Base-by-base conservation (phyloP, 2,113 vertebrate species). In the Prolemur simus region DNA sequence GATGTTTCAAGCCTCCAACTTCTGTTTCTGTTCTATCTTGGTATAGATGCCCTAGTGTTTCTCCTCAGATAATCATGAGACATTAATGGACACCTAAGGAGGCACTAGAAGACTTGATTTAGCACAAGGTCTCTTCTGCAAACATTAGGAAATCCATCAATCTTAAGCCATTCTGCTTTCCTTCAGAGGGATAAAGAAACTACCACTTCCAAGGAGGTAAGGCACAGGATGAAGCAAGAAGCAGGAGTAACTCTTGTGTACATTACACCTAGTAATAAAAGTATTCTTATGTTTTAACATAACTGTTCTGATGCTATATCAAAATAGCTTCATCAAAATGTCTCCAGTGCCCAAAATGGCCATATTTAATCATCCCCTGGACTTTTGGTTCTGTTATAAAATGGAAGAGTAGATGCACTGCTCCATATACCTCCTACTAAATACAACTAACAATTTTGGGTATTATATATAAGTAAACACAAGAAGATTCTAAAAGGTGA, bases 311-410 rank as follows among this genome's bases (percentile, higher is more conserved):
- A 73, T 77, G 14, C 8, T 94, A 27, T 60, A 86, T 64, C 29
- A 93, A 93, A 95, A 93, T 69, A 60, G 23, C n/a, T 92, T 11
- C 25, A 86, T 81, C 58, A 87, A 68, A 96, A 74, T 82, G 20
- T 78, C 32, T 78, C 73, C 21, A 73, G 20, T 92, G 47, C 27
- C 52, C 95, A 92, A 95, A 89, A 66, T 85, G 27, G 5, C 12
- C 73, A 27, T 89, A 81, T 76, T 60, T 76, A 77, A 87, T 87
- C 87, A 18, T 86, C 27, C 5, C 34, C 56, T 90, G 39, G 23
- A 92, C 39, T 89, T 78, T 23, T 34, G 60, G 39, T 93, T 81
- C 64, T 80, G 49, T 93, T 81, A 56, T 80, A 87, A 87, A 20
- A 78, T 83, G 32, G 20, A 71, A 10, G 25, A 77, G 27, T 52